A percentile compares a stretch with the other conserved stretches of the same genome.
phyloP scores from a whole-genome alignment of 2,113 vertebrate species.

The Engystomops pustulosus region DNA sequence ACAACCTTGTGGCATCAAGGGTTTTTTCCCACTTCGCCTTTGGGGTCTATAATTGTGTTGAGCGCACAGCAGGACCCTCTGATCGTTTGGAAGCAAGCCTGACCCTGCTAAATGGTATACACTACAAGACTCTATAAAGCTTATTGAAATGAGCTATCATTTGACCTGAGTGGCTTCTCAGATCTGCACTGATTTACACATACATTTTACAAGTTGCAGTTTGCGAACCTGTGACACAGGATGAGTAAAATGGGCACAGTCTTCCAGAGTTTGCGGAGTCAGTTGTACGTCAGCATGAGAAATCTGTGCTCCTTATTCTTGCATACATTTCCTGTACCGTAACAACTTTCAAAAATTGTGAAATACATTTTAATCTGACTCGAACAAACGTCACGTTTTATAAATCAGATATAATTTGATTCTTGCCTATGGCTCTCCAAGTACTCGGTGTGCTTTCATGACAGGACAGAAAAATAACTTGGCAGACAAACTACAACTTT shows the following conservation, averaged over 20 bases:
- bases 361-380: slow-evolving; percentile 10
- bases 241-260: slow-evolving; percentile 23
- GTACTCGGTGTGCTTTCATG: neutral
- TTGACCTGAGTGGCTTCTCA: neutral
- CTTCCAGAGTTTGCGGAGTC: slow-evolving; percentile 16
- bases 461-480: neutral
- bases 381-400: neutral
- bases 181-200: neutral
- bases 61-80: no score
- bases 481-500: neutral
- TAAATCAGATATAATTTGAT: neutral
- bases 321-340: slow-evolving; percentile 31
- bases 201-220: neutral
- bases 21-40: no score
- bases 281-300: slow-evolving; percentile 22
- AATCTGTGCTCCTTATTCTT: slow-evolving; percentile 9
- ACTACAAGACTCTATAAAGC: neutral
- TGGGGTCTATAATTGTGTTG: no score
- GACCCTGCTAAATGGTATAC: neutral
- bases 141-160: neutral
- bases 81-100: no score
- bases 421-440: neutral
- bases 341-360: neutral
- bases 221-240: neutral
- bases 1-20: no score